Evolutionary conservation across 1,140 invertebrate species (phyloP), one percentile per base, ranked within the genome.

Genomic region (Idris sp.): DNA sequence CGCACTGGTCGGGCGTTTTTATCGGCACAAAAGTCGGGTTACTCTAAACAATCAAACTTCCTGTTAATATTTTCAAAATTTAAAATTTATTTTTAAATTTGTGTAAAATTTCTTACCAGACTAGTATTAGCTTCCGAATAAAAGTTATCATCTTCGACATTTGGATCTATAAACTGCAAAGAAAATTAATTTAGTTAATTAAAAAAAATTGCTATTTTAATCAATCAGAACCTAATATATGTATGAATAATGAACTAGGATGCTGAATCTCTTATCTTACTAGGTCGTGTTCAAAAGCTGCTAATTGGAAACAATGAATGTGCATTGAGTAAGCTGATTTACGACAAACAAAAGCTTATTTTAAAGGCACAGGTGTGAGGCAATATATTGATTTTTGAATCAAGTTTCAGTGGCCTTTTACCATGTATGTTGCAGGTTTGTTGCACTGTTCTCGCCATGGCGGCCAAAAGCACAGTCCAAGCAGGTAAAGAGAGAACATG

Each of bases 21-120:
- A 96, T 91, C 44, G 95, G 95, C 54, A 96, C 92, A 89, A 92
- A 96, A 4, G 92, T 92, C 35, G 95, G 91, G 82, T 94, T 93
- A 83, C 94, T 94, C 92, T 94, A 80, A 22, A 22, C 6, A 22
- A 22, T 22, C n/a, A n/a, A n/a, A n/a, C n/a, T n/a, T n/a, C n/a
- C n/a, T n/a, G n/a, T n/a, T n/a, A n/a, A n/a, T n/a, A n/a, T n/a
- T n/a, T n/a, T n/a, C n/a, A n/a, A n/a, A n/a, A n/a, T 22, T 22
- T 22, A 22, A 4, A 6, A 22, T 22, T 22, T 22, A 22, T 4
- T 22, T 22, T 22, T 22, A 22, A 2, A 6, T 22, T 22, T 22
- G 2, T 22, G n/a, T n/a, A n/a, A n/a, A n/a, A n/a, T n/a, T n/a
- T n/a, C 83, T 86, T 82, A 90, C 89, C 80, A 92, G 78, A 74